phyloP scores from a whole-genome alignment of 2,888 invertebrate genomes.

The Campaea margaritaria region DNA sequence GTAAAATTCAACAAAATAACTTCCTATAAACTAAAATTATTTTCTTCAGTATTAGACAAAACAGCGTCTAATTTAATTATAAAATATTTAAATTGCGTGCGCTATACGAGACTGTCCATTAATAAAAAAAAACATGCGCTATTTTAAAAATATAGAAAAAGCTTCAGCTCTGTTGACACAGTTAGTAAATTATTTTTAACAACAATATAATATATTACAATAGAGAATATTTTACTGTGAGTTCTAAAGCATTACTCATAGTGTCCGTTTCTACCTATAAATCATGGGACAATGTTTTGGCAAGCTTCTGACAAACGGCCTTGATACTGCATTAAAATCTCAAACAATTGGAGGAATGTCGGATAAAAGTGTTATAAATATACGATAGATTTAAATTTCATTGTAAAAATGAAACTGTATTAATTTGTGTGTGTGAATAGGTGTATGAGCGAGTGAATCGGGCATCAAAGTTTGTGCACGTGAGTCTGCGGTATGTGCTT shows the following conservation, averaged over 20 bases:
- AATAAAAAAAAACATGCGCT: no score
- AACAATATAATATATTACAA: conserved; percentile 52
- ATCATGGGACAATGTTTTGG: conserved; percentile 65
- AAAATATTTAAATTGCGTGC: no score
- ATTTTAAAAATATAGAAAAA: background rate
- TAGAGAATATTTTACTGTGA: conserved; percentile 51
- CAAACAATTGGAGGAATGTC: conserved; percentile 56
- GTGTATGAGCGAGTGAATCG: background rate
- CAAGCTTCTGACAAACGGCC: conserved; percentile 57
- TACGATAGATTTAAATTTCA: conserved; percentile 29
- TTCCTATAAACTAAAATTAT: no score
- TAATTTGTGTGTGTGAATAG: background rate
- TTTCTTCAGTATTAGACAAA: no score
- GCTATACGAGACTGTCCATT: no score
- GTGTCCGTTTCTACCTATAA: conserved; percentile 41
- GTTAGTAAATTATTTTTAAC: conserved; percentile 53
- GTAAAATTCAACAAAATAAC: no score
- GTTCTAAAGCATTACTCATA: conserved; percentile 44
- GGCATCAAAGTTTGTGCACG: no score
- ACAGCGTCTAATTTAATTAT: no score
- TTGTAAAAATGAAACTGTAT: conserved; percentile 22
- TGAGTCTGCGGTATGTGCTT: no score
- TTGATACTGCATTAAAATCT: conserved; percentile 62
- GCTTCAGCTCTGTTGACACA: conserved; percentile 43
- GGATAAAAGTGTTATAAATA: conserved; percentile 52